Evolutionary conservation across 1,140 invertebrate genomes (phyloP).

Genomic region (Leptinotarsa undecemlineata): DNA sequence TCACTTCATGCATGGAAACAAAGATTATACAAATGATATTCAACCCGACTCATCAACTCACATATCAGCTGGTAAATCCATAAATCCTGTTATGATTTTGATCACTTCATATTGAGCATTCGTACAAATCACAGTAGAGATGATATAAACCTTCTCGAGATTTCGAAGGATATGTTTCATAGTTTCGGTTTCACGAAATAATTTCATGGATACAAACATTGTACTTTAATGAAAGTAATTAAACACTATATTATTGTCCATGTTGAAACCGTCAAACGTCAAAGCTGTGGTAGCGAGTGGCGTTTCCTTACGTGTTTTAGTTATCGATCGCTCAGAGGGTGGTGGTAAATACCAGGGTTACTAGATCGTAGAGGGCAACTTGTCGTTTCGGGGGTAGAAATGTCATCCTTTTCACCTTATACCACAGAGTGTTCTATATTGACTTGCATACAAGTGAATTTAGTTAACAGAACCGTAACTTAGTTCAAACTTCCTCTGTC

Average conservation of each 20-base stretch:
- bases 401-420: too few species aligned
- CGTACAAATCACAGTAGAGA: background rate
- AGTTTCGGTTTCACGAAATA: background rate
- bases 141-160: background rate
- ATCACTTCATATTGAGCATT: background rate
- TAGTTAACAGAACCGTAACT: too few species aligned
- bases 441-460: too few species aligned
- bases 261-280: background rate
- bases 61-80: background rate
- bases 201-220: background rate
- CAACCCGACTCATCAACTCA: background rate
- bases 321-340: background rate
- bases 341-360: background rate
- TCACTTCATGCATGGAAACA: too few species aligned
- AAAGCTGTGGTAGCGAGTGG: background rate
- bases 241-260: conserved; percentile 5
- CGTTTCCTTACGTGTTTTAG: background rate
- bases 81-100: background rate
- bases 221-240: background rate
- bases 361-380: background rate
- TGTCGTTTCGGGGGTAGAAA: too few species aligned
- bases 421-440: too few species aligned
- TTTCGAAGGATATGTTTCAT: background rate
- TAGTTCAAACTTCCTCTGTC: too few species aligned
- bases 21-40: too few species aligned